A percentile compares a stretch with the other conserved stretches of the same genome.
Conservation (phyloP, 92 coral and sea anemone species). For the Heteractis magnifica region DNA sequence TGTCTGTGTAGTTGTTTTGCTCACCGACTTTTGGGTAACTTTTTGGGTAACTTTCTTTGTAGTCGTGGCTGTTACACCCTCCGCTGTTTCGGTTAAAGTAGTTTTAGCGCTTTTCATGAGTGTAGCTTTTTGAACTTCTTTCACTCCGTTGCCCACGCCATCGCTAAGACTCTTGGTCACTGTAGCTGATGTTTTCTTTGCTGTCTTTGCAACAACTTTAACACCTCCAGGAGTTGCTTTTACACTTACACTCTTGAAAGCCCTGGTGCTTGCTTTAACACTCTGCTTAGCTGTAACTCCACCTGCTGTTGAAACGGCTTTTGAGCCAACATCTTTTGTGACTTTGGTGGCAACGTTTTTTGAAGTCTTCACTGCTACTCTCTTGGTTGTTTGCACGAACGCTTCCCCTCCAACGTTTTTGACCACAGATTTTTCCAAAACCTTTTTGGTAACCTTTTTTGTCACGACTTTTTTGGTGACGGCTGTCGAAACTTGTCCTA, state of each 20-base stretch:
- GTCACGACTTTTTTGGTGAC: background rate
- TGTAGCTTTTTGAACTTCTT: background rate
- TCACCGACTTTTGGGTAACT: conserved; percentile 3
- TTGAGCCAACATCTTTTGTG: conserved; percentile 2
- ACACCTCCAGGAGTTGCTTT: background rate
- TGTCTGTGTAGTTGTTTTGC: background rate
- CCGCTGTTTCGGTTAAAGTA: background rate
- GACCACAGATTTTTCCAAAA: background rate
- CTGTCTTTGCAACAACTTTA: background rate
- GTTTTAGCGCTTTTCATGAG: background rate
- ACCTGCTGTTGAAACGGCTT: background rate
- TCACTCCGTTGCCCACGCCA: background rate
- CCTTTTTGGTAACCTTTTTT: background rate
- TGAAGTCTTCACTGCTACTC: background rate
- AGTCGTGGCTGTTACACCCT: background rate
- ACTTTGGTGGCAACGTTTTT: background rate
- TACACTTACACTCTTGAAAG: background rate
- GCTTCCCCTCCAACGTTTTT: conserved; percentile 2
- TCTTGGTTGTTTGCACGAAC: background rate
- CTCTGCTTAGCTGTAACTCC: conserved; percentile 1
- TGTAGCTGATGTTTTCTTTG: background rate
- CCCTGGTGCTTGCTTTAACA: background rate
- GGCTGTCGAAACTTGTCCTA: background rate
- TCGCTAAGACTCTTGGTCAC: background rate
- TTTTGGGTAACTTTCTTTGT: conserved; percentile 7